These are phyloP conservation scores for Papilio polytes DNA, from an alignment of 1,140 invertebrate genomes.

Conservation along the genomic window DNA sequence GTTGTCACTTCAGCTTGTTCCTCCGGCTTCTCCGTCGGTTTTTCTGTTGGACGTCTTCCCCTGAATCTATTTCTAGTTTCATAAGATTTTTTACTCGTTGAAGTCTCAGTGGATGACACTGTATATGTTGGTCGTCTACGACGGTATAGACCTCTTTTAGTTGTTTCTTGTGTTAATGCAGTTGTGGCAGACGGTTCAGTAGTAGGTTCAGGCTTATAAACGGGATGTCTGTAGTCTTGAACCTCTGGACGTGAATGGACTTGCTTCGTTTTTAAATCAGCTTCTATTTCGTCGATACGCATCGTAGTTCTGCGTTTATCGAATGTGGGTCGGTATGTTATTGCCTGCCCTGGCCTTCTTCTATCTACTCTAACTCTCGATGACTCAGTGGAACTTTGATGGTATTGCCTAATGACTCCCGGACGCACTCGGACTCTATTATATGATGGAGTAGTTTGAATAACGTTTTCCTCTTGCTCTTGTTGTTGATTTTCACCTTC, in stretches of 20 bases:
- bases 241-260: slow-evolving; percentile 68
- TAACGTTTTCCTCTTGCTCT: slow-evolving; percentile 65
- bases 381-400: slow-evolving; percentile 66
- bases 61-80: slow-evolving; percentile 76
- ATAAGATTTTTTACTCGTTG: slow-evolving; percentile 63
- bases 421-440: slow-evolving; percentile 76
- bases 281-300: slow-evolving; percentile 83
- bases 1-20: slow-evolving; percentile 57
- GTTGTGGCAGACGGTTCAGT: slow-evolving; percentile 57
- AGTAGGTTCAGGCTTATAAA: slow-evolving; percentile 74
- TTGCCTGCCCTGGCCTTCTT: slow-evolving; percentile 64
- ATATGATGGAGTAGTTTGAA: slow-evolving; percentile 77
- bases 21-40: slow-evolving; percentile 72
- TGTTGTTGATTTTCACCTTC: slow-evolving; percentile 52
- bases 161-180: slow-evolving; percentile 54
- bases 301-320: slow-evolving; percentile 79
- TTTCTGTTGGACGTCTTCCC: slow-evolving; percentile 76
- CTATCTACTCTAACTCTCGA: slow-evolving; percentile 62
- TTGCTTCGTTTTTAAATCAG: slow-evolving; percentile 80
- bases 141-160: slow-evolving; percentile 68
- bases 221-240: slow-evolving; percentile 72
- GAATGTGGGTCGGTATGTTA: slow-evolving; percentile 79
- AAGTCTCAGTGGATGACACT: slow-evolving; percentile 66
- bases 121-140: slow-evolving; percentile 67
- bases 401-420: slow-evolving; percentile 73